Percentiles rank a stretch among this genome's conserved stretches.
Conservation (phyloP, 2,113 vertebrate species). For the Festucalex cinctus region DNA sequence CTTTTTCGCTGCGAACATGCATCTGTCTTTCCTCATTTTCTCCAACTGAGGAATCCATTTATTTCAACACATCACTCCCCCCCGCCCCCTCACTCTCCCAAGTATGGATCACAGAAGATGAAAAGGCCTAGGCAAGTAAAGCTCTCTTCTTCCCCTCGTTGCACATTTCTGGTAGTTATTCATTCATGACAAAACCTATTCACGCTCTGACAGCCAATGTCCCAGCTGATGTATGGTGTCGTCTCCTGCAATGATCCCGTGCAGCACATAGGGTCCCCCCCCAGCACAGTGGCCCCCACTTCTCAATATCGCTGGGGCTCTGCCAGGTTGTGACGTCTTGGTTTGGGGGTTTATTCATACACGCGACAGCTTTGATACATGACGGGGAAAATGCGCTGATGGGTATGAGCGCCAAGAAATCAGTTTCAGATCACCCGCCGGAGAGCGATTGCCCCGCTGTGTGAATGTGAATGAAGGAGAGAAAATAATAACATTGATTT, state of each 20-base stretch:
- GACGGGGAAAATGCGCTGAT: constrained; percentile 61
- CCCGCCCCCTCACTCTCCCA: constrained; percentile 28
- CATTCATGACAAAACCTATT: constrained; percentile 80
- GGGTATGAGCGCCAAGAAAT: constrained; percentile 58
- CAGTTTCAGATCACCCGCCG: constrained; percentile 61
- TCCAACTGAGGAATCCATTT: constrained; percentile 53
- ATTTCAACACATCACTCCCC: constrained; percentile 40
- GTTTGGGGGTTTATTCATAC: constrained; percentile 47
- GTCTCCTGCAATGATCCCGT: constrained; percentile 53
- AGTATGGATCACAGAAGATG: constrained; percentile 70
- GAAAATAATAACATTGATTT: constrained; percentile 55
- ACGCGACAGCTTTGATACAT: constrained; percentile 65
- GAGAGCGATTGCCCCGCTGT: constrained; percentile 51
- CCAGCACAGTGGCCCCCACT: constrained; percentile 17
- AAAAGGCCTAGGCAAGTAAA: constrained; percentile 69
- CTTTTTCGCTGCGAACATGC: constrained; percentile 12
- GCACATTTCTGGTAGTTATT: constrained; percentile 72
- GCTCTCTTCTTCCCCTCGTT: constrained; percentile 56
- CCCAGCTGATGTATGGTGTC: constrained; percentile 70
- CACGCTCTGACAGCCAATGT: constrained; percentile 70
- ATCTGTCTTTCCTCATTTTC: constrained; percentile 27
- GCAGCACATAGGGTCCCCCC: constrained; percentile 21
- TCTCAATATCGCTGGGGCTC: constrained; percentile 38
- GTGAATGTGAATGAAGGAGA: constrained; percentile 67
- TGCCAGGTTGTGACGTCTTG: constrained; percentile 48